Evolutionary conservation across 2,888 invertebrate species (phyloP).

Genomic region (Argyresthia goedartella): DNA sequence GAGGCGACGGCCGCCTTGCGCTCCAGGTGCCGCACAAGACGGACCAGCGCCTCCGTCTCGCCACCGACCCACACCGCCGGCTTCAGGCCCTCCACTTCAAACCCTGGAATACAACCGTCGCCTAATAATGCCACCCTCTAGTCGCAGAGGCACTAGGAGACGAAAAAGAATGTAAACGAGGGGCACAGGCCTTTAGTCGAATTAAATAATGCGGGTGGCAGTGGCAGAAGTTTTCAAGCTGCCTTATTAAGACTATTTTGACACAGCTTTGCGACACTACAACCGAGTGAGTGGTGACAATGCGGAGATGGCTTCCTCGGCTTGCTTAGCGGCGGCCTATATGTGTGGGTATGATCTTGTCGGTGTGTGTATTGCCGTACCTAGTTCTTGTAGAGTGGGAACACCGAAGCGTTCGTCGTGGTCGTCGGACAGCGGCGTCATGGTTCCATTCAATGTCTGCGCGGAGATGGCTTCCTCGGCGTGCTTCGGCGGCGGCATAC

Average conservation of each 20-base stretch:
- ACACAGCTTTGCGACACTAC: too few relatives aligned
- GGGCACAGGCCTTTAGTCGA: too few relatives aligned
- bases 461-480: slow-evolving; percentile 72
- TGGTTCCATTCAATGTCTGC: slow-evolving; percentile 69
- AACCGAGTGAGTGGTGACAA: too few relatives aligned
- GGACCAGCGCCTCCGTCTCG: slow-evolving; percentile 78
- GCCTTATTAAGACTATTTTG: too few relatives aligned
- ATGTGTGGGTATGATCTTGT: background rate
- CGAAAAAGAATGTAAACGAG: too few relatives aligned
- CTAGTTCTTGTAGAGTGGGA: slow-evolving; percentile 87
- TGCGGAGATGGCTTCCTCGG: background rate
- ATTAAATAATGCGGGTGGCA: too few relatives aligned
- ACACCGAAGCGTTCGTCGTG: slow-evolving; percentile 89
- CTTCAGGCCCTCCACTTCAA: slow-evolving; percentile 79
- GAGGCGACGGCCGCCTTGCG: slow-evolving; percentile 92
- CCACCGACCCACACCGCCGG: slow-evolving; percentile 85
- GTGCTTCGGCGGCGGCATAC: slow-evolving; percentile 79
- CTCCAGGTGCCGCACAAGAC: slow-evolving; percentile 84
- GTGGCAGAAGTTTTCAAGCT: too few relatives aligned
- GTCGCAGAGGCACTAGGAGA: too few relatives aligned
- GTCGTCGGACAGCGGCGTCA: slow-evolving; percentile 79
- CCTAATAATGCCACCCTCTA: too few relatives aligned
- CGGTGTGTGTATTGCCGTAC: slow-evolving; percentile 37
- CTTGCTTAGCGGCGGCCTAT: background rate
- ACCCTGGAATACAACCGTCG: slow-evolving; percentile 60